Evolutionary conservation across 2,797 vertebrate genomes (phyloP), one percentile per base, ranked within the genome.

Genomic region (Botia kubotai): DNA sequence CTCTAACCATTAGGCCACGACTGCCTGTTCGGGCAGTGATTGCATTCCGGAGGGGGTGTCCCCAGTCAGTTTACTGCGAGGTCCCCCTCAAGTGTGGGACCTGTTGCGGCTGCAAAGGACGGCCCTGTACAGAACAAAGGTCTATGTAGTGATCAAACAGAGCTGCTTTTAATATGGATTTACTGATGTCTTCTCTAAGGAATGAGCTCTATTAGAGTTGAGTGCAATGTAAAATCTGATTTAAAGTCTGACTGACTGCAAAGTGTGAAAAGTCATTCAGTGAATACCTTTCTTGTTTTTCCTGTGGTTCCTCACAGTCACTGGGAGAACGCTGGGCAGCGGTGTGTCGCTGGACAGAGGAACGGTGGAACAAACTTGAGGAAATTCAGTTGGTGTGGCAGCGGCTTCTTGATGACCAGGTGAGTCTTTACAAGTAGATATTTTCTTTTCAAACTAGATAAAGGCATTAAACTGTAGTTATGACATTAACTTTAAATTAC

Each of bases 331-430:
- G 98, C 19, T 99, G 98, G 98, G 97, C 97, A 1, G 97, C 97
- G 0, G 97, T 99, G 86, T 99, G 98, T 85, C 96, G 94, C 21
- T 99, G 98, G 98, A 99, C 97, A 0, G 98, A 99, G 78, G 97
- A 98, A 73, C 92, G 94, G 14, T 96, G 96, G 92, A 92, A 93
- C 69, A 96, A 95, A 84, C 88, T 99, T 50, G 97, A 97, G 84
- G 96, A 98, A 75, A 91, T 95, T 83, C 95, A 95, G 23, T 84
- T 95, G 63, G 86, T 96, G 36, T 99, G 98, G 98, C 96, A 98
- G 69, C 96, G 96, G 81, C 90, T 99, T 50, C 81, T 95, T 16
- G 97, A 97, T 57, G 97, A 99, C 80, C 98, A 99, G 96, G 98
- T 98, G 75, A 60, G 85, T 83, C 19, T 48, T 39, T 33, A 55